Base-by-base conservation (phyloP, 2,888 invertebrate genomes). In the Zaprionus obscuricornis region DNA sequence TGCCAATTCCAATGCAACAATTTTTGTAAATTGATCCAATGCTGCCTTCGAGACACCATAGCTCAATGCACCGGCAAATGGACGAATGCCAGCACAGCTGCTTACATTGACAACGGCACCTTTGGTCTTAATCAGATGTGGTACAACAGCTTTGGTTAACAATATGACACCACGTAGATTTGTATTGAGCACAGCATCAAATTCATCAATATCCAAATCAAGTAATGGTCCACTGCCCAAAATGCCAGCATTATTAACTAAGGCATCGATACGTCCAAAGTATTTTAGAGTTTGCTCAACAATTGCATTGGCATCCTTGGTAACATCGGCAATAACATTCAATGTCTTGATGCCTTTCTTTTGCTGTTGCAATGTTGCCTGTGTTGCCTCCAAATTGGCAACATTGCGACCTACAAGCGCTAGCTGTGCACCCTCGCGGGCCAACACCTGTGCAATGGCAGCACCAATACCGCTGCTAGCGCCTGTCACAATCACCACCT, bases 11-110 rank as follows among this genome's bases (percentile, higher is more conserved):
- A 99, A 89, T 4, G 98, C 96, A 3, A 94, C 92, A 88, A 97
- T 97, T 88, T 75, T 93, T 0, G 98, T 98, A 76, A 99, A 94
- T 88, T 98, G 98, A 91, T 99, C 98, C 7, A 98, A 88, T 1
- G 97, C 97, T 17, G 97, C 92, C 91, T 99, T 99, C 2, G 97
- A 97, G 92, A 98, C 94, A 76, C 94, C 94, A 88, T 99, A 99
- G 5, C 96, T 94, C 27, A 97, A 90, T n/a, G 96, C 94, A 49
- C 95, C 95, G 0, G 97, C 93, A 86, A 98, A 98, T 60, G 97
- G 93, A 89, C 97, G 92, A 10, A 96, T 84, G 3, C 98, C 98
- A 66, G 94, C 95, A 0, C 98, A 96, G 89, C 97, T 97, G 7
- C 98, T 98, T 0, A 98, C 96, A 90, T 98, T 98, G 0, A 98